phyloP scores from a whole-genome alignment of 2,113 vertebrate species.

The Heteronetta atricapilla region DNA sequence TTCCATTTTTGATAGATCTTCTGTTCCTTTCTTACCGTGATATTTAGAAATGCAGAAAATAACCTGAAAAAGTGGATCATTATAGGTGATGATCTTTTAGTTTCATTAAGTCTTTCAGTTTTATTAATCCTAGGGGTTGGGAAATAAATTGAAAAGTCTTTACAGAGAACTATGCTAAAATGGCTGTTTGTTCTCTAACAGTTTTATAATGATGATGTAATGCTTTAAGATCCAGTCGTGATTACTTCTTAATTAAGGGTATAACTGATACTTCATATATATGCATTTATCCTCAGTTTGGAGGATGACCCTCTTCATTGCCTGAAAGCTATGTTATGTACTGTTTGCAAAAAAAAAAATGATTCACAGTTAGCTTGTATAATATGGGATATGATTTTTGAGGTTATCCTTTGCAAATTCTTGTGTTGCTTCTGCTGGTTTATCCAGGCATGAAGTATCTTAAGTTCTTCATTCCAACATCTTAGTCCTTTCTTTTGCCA shows the following conservation, averaged over 20 bases:
- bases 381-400: neutral
- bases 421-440: neutral
- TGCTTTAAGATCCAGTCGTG: neutral
- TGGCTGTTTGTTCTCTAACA: neutral
- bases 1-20: neutral
- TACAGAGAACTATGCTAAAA: neutral
- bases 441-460: neutral
- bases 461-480: neutral
- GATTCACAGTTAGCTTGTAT: neutral
- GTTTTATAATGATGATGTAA: neutral
- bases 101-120: neutral
- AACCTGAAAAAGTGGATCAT: neutral
- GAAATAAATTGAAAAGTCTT: neutral
- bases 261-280: neutral
- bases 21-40: neutral
- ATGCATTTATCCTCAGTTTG: neutral
- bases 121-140: neutral
- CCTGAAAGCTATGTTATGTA: neutral
- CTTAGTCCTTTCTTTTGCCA: neutral
- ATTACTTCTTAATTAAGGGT: neutral
- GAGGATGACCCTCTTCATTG: rapidly evolving
- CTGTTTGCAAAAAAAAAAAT: neutral
- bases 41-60: neutral
- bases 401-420: neutral
- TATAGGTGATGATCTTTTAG: neutral